Base-by-base conservation (phyloP, 2,113 vertebrate species). In the Proteles cristata region DNA sequence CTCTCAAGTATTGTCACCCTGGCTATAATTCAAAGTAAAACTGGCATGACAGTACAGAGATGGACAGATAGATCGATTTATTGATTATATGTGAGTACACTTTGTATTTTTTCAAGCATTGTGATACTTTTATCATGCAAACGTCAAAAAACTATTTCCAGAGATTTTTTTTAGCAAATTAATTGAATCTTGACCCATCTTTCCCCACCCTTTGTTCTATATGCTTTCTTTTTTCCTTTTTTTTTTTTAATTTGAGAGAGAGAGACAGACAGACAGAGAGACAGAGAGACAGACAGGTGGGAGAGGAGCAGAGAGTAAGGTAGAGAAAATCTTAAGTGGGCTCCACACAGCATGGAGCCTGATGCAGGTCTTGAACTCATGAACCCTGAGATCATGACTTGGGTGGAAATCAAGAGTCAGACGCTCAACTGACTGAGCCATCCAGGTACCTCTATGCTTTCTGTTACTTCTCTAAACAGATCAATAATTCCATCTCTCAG, bases 141-240 rank as follows among this genome's bases (percentile, higher is more conserved):
- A 73, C 12, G n/a, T 19, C 2, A 26, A 15, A 81, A 80, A 76
- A 14, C 43, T 35, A 48, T 77, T 96, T 90, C 23, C 33, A 66
- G 4, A 16, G 1, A 83, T 43, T 91, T 61, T 15, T 81, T 86
- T 82, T 39, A 84, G 26, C 66, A 61, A 82, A 82, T 85, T 43
- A 89, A 68, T 43, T 74, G 23, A 80, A 88, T 19, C 19, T 91
- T 84, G 26, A 76, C 8, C 82, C 77, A 1, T 58, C 21, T 73
- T 48, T 19, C 14, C 43, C 16, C 31, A 1, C 17, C 11, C 35
- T 77, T 45, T 39, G 5, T 11, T 28, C 6, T 31, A 0, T 68
- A 21, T 77, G 33, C 39, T 90, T 94, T 88, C 17, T 71, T 81
- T 96, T 97, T 73, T 61, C 58, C 58, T 61, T 61, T 23, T 61